Percentiles rank a stretch among this genome's conserved stretches.
These are phyloP conservation scores for Rhimphoctona megacephalus DNA, from an alignment of 2,888 invertebrate species.

Conservation along the genomic window DNA sequence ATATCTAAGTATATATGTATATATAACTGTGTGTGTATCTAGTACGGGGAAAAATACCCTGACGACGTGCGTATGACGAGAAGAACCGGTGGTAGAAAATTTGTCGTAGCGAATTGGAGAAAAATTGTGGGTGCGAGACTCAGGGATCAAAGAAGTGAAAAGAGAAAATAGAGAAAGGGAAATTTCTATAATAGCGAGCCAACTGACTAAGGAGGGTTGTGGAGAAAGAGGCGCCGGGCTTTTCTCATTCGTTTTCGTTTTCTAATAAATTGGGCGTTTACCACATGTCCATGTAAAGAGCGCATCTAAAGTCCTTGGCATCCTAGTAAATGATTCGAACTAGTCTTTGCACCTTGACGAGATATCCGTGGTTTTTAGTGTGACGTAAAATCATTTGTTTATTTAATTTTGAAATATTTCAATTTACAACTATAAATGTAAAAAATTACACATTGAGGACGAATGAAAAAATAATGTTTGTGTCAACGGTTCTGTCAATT, in stretches of 20 bases:
- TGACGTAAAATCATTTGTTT: neutral
- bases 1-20: constrained; percentile 10
- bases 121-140: constrained; percentile 66
- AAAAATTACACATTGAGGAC: neutral
- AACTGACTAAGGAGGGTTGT: constrained; percentile 12
- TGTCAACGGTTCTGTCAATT: neutral
- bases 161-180: constrained; percentile 61
- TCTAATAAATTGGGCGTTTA: constrained; percentile 68
- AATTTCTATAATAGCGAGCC: constrained; percentile 34
- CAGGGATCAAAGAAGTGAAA: constrained; percentile 55
- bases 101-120: constrained; percentile 70
- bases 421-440: neutral
- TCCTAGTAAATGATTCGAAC: constrained; percentile 61
- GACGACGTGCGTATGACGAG: constrained; percentile 32
- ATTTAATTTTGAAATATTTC: neutral
- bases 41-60: constrained; percentile 29
- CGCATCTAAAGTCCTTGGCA: constrained; percentile 66
- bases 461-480: neutral
- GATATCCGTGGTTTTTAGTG: neutral
- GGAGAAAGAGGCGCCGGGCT: constrained; percentile 60
- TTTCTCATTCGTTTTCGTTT: constrained; percentile 55
- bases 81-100: constrained; percentile 55
- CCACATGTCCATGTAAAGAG: constrained; percentile 63
- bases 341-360: constrained; percentile 14
- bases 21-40: constrained; percentile 18